phyloP scores from a whole-genome alignment of 2,797 vertebrate genomes.

The Sebastes vulpes region DNA sequence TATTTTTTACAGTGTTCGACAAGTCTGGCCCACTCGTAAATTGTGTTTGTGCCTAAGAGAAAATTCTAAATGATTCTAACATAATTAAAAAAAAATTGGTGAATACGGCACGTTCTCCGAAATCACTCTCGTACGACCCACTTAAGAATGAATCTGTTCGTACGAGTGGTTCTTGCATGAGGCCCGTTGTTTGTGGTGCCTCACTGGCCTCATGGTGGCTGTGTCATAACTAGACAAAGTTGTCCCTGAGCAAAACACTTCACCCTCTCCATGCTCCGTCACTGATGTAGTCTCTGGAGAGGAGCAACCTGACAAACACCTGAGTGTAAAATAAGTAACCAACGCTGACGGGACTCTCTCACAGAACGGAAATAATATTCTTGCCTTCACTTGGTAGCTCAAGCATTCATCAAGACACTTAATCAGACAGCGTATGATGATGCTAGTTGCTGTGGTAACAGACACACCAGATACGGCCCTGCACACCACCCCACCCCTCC shows the following conservation, averaged over 20 bases:
- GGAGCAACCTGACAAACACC: conserved; percentile 1
- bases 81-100: too few species aligned
- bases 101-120: too few species aligned
- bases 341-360: neutral
- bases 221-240: neutral
- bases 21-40: too few species aligned
- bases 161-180: too few species aligned
- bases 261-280: neutral
- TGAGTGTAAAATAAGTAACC: conserved; percentile 5
- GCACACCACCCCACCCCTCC: neutral
- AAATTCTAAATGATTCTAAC: too few species aligned
- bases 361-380: conserved; percentile 12
- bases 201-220: neutral
- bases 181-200: neutral
- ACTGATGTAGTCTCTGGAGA: neutral
- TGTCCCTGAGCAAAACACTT: neutral
- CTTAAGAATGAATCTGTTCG: too few species aligned
- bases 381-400: conserved; percentile 23
- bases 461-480: conserved; percentile 43
- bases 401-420: conserved; percentile 34
- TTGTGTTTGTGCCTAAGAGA: too few species aligned
- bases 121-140: accelerated
- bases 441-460: conserved; percentile 69
- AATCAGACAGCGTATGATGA: conserved; percentile 48
- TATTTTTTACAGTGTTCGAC: too few species aligned